Conservation (phyloP, 2,888 invertebrate genomes). For the Drosophila koepferae region DNA sequence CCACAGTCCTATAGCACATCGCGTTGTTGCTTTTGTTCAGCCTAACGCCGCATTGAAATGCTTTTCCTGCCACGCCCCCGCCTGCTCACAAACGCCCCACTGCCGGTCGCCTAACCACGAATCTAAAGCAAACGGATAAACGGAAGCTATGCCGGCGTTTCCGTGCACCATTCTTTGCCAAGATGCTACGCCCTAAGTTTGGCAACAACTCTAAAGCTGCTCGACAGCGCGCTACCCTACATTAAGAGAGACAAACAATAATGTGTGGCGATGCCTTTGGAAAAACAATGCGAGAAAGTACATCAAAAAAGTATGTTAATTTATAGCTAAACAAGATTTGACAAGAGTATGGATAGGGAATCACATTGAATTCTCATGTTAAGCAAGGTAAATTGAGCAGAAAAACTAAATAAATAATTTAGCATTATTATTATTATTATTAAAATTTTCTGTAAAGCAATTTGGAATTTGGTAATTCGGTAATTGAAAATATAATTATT, state of each 20-base stretch:
- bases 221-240: conserved; percentile 20
- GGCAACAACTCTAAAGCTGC: background rate
- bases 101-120: conserved; percentile 5
- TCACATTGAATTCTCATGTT: background rate
- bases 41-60: conserved; percentile 58
- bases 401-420: background rate
- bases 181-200: conserved; percentile 47
- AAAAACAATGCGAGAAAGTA: no score
- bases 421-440: background rate
- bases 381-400: background rate
- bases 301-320: no score
- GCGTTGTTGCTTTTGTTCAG: conserved; percentile 47
- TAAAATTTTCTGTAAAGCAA: no score
- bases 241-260: no score
- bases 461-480: no score
- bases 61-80: conserved; percentile 33
- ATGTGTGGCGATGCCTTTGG: no score
- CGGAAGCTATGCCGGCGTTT: conserved; percentile 71
- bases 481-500: no score
- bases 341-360: background rate
- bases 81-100: background rate
- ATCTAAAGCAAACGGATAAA: conserved; percentile 43
- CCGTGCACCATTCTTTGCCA: conserved; percentile 60
- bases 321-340: background rate
- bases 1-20: conserved; percentile 12